A percentile compares a stretch with the other conserved stretches of the same genome.
These are phyloP conservation scores for Lamprotornis superbus DNA, from an alignment of 2,113 vertebrate species.

Conservation along the genomic window DNA sequence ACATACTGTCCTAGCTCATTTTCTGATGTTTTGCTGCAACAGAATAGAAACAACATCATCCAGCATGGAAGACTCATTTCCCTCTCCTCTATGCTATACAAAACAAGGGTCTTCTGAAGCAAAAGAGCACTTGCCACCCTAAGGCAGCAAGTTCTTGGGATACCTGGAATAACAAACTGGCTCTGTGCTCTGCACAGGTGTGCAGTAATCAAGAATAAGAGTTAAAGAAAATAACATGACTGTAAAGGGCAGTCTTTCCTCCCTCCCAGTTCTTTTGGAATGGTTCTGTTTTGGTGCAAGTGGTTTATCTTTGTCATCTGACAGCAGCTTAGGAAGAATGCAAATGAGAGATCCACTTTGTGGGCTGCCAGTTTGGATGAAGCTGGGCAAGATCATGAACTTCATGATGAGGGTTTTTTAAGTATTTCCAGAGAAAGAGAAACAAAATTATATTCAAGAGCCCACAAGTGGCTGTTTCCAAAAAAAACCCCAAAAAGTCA, in stretches of 20 bases:
- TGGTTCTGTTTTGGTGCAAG: conserved; percentile 34
- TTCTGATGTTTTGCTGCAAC: not conserved
- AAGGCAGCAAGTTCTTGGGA: not conserved
- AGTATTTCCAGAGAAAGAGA: conserved; percentile 21
- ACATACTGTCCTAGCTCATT: not conserved
- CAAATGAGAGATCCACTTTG: not conserved
- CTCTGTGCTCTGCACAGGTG: not conserved
- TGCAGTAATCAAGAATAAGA: not conserved
- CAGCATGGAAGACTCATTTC: not conserved
- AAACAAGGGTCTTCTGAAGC: not conserved
- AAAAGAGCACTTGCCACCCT: not conserved
- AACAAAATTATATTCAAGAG: not conserved
- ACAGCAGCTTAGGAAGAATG: conserved; percentile 18
- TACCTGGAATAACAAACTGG: not conserved
- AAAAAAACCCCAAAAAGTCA: not conserved
- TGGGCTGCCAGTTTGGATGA: conserved; percentile 23
- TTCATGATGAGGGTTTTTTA: not conserved
- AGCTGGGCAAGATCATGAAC: not conserved
- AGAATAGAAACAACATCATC: not conserved
- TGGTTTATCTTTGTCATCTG: conserved; percentile 16
- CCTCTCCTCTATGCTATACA: not conserved
- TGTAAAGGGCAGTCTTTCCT: not conserved
- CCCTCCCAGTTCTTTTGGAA: conserved; percentile 30
- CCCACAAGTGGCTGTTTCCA: not conserved
- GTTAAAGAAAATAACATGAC: not conserved